Base-by-base conservation (phyloP, 2,797 vertebrate species). In the Coluber constrictor region DNA sequence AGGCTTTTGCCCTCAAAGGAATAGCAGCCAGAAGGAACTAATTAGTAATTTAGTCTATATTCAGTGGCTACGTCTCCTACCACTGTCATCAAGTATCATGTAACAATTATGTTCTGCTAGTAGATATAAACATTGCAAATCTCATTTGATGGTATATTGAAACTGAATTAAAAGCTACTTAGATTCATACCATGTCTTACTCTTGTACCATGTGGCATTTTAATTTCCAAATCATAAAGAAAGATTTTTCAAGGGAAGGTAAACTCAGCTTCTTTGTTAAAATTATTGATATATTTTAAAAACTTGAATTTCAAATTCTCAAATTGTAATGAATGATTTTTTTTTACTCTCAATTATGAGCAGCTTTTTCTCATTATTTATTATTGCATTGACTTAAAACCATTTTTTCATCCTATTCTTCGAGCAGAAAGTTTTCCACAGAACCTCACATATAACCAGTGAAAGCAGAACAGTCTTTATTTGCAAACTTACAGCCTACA, bases 1-100 rank as follows among this genome's bases (percentile, higher is more conserved):
- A 97, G 97, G 94, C 95, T 97, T 97, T 97, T 95, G 96, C 93
- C 96, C 96, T 86, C 86, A 18, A 88, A 97, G 93, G 97, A 96
- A 97, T 55, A 96, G 94, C 92, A 94, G 95, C 93, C 96, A 97
- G 96, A 97, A 97, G 96, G 97, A 97, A 96, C 95, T 93, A 93
- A 95, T 97, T 97, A 97, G 95, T 96, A 89, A 95, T 97, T 96
- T 93, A 94, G 93, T 95, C 95, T 96, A 70, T 90, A 94, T 90
- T 91, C 96, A 89, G 96, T 96, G 95, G 66, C 94, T 96, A 43
- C 0, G 1, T 96, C 96, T 97, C 96, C 95, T 94, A 93, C 88
- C 95, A 87, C 96, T 97, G 95, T 98, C 97, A 96, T 97, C 97
- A 97, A 96, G 95, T 97, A 96, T 96, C 96, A 94, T 90, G 43